phyloP scores from a whole-genome alignment of 2,888 invertebrate genomes.

The Megalurothrips usitatus region DNA sequence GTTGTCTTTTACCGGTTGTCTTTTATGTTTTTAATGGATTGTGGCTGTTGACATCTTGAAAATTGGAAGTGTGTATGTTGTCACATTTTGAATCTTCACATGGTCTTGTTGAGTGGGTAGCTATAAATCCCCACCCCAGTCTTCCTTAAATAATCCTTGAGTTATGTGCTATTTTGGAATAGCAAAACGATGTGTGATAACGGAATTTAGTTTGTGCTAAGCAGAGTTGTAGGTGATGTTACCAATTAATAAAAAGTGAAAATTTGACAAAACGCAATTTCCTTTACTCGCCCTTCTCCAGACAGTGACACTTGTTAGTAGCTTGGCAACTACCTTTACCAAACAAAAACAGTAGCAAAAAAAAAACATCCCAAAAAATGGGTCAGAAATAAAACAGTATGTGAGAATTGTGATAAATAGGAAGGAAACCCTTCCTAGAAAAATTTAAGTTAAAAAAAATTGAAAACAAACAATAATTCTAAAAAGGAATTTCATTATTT shows the following conservation, averaged over 20 bases:
- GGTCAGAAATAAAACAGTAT: neutral
- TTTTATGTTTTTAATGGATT: slow-evolving; percentile 16
- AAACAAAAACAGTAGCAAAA: neutral
- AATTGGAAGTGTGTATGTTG: neutral
- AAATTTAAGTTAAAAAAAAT: neutral
- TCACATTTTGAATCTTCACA: neutral
- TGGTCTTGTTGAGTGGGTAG: neutral
- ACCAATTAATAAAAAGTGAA: slow-evolving; percentile 3
- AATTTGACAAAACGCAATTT: neutral
- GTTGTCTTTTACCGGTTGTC: neutral
- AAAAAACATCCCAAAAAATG: neutral
- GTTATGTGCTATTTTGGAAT: neutral
- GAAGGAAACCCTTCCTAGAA: neutral
- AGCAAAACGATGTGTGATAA: slow-evolving; percentile 2
- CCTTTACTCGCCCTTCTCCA: neutral
- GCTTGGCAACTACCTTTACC: neutral
- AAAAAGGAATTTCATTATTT: neutral
- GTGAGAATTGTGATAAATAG: neutral
- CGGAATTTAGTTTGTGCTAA: neutral
- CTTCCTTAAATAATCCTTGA: slow-evolving; percentile 1
- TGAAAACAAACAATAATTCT: neutral
- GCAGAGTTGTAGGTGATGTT: slow-evolving; percentile 22
- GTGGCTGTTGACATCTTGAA: neutral
- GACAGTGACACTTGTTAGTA: neutral
- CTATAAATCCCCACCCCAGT: neutral